Percentiles rank a stretch among this genome's conserved stretches.
phyloP scores from a whole-genome alignment of 2,113 vertebrate genomes.

The Chunga burmeisteri region DNA sequence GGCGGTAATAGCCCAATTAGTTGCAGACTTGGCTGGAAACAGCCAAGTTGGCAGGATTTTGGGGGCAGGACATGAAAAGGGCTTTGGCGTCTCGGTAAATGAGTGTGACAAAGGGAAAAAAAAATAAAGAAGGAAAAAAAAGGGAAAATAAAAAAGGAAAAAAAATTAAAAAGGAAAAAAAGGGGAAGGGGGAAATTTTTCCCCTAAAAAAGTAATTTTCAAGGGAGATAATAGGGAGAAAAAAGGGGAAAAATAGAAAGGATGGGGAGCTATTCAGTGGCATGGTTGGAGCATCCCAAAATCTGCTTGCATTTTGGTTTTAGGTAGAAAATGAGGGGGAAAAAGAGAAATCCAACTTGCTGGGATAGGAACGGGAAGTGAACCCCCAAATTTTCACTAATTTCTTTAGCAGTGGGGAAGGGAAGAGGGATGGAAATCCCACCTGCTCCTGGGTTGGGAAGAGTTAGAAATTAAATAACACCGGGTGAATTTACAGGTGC shows the following conservation, averaged over 20 bases:
- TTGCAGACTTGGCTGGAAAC: neutral
- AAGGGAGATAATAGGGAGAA: neutral
- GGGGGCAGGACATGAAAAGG: neutral
- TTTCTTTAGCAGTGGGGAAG: neutral
- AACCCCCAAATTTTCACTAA: neutral
- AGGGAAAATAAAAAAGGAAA: neutral
- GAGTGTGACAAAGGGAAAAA: neutral
- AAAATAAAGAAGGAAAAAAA: neutral
- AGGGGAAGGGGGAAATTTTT: neutral
- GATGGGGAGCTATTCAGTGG: neutral
- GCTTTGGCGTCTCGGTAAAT: neutral
- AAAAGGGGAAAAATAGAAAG: neutral
- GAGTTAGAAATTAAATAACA: neutral
- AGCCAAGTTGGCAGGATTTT: neutral
- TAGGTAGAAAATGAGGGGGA: neutral
- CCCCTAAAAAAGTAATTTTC: fast-evolving
- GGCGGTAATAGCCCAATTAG: conserved; percentile 7
- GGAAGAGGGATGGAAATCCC: neutral
- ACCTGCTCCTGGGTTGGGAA: neutral
- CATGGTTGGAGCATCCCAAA: neutral
- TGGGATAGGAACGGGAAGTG: neutral
- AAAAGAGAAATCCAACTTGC: neutral
- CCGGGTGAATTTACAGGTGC: neutral
- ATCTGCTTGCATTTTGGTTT: neutral
- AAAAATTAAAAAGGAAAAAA: neutral